Evolutionary conservation across 2,113 vertebrate genomes (phyloP).

Genomic region (Dinomys branickii): DNA sequence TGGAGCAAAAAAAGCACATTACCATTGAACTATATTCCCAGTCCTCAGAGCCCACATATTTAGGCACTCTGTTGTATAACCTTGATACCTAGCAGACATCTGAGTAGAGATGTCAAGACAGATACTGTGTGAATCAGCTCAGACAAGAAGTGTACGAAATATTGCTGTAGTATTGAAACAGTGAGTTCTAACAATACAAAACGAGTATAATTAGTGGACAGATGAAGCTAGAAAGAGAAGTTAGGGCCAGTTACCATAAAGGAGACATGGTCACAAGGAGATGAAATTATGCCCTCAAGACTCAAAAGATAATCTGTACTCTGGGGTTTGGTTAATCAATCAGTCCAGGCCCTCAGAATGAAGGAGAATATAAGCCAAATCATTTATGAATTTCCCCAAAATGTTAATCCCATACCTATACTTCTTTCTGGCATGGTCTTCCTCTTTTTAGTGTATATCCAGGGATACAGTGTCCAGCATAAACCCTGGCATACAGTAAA

Average conservation of each 20-base stretch:
- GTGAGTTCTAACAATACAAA: background rate
- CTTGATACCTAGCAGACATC: background rate
- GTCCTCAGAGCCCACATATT: background rate
- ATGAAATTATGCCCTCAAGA: background rate
- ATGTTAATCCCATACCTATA: background rate
- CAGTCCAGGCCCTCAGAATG: background rate
- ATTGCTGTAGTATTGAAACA: too few relatives aligned
- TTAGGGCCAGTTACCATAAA: background rate
- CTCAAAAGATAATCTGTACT: background rate
- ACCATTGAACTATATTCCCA: background rate
- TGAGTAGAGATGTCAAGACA: background rate
- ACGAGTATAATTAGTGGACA: background rate
- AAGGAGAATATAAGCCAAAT: background rate
- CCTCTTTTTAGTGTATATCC: background rate
- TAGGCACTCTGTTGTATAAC: background rate
- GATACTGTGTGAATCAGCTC: background rate
- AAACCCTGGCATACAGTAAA: background rate
- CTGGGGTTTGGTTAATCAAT: constrained; percentile 23
- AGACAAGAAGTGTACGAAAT: background rate
- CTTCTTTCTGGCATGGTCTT: background rate
- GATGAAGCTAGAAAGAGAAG: constrained; percentile 4
- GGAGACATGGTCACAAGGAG: background rate
- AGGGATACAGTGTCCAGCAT: background rate
- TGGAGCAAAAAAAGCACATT: too few relatives aligned
- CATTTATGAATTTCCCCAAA: background rate